phyloP scores from a whole-genome alignment of 2,113 vertebrate genomes.

The Dendrocopos noguchii region DNA sequence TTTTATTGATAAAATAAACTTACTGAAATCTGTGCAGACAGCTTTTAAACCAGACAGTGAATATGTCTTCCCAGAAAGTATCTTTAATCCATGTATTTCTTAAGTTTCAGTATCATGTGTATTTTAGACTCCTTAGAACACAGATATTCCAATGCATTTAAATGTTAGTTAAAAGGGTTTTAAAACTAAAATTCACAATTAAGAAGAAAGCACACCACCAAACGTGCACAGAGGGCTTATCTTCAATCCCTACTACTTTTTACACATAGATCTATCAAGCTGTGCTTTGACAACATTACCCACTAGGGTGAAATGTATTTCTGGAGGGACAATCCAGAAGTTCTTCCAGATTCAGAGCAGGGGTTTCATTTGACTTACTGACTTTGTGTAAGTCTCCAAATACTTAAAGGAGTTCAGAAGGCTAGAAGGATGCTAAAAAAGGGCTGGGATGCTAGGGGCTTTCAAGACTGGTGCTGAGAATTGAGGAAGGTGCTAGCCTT shows the following conservation, averaged over 20 bases:
- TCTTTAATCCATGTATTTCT: not conserved
- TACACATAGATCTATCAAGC: not conserved
- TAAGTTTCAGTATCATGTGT: not conserved
- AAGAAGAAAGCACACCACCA: not conserved
- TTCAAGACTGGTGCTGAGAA: not conserved
- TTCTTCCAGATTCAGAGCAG: not conserved
- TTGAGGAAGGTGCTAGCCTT: not conserved
- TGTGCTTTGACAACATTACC: not conserved
- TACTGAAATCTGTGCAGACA: not conserved
- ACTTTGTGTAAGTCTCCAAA: not conserved
- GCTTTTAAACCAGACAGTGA: not conserved
- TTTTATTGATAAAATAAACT: not conserved
- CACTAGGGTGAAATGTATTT: not conserved
- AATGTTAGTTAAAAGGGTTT: not conserved
- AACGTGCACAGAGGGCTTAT: accelerated
- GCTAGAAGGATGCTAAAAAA: not conserved
- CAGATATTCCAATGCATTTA: not conserved
- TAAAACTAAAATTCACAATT: not conserved
- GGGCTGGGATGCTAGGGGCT: not conserved
- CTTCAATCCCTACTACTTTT: not conserved
- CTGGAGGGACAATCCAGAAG: not conserved
- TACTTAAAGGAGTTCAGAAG: not conserved
- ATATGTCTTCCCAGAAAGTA: not conserved
- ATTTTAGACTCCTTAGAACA: not conserved
- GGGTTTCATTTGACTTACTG: not conserved